Percentiles rank a stretch among this genome's conserved stretches.
phyloP scores from a whole-genome alignment of 2,797 vertebrate species.

The Synaphobranchus kaupii region DNA sequence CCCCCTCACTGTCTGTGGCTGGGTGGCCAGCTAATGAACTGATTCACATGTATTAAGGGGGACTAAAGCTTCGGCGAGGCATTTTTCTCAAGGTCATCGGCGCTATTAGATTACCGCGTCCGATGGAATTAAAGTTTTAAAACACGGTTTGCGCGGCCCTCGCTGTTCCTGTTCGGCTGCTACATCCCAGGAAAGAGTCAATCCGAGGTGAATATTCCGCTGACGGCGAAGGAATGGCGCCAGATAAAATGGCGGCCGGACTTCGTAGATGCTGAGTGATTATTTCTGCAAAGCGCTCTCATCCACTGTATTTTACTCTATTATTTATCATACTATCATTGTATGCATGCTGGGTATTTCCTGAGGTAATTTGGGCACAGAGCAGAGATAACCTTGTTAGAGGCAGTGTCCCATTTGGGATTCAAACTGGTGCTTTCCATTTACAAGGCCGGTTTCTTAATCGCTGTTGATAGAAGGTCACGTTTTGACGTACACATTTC shows the following conservation, averaged over 20 bases:
- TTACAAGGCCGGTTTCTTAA: not conserved
- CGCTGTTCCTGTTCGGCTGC: not conserved
- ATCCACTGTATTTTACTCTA: not conserved
- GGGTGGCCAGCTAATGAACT: constrained; percentile 77
- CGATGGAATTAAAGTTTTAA: constrained; percentile 43
- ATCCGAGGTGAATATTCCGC: constrained; percentile 36
- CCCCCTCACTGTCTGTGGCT: constrained; percentile 58
- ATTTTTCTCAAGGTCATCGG: constrained; percentile 42
- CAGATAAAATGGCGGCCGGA: constrained; percentile 12
- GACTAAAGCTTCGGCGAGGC: constrained; percentile 62
- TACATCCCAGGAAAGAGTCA: not conserved
- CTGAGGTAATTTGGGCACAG: not conserved
- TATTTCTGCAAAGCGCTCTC: constrained; percentile 3
- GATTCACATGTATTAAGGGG: constrained; percentile 76
- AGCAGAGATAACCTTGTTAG: not conserved
- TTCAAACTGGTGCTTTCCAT: not conserved
- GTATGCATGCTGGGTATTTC: not conserved
- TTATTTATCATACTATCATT: not conserved
- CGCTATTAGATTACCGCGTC: constrained; percentile 41
- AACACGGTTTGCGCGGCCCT: constrained; percentile 14
- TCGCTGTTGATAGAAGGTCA: not conserved
- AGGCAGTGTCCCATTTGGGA: not conserved
- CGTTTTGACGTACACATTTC: not conserved
- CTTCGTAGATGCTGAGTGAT: not conserved
- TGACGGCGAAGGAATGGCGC: constrained; percentile 28